Conservation (phyloP, 2,888 invertebrate genomes). For the Eristalinus sepulchralis region DNA sequence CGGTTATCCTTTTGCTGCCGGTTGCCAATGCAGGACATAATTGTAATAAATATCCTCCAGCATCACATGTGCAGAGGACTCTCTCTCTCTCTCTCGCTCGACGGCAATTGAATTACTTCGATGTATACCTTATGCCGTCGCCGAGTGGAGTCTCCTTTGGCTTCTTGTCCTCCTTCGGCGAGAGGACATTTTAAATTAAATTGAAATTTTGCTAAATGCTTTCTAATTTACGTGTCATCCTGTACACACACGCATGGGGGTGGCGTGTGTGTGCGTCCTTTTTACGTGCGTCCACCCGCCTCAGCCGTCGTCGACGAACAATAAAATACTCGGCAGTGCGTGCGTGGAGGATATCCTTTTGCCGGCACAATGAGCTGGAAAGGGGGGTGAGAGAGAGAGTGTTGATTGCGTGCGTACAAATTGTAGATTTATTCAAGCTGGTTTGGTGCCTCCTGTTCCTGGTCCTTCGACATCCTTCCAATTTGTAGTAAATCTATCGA, state of each 20-base stretch:
- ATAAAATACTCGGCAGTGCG: slow-evolving; percentile 65
- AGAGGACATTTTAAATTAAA: slow-evolving; percentile 69
- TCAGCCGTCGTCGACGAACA: slow-evolving; percentile 24
- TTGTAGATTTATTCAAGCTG: slow-evolving; percentile 71
- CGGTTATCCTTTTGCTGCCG: slow-evolving; percentile 62
- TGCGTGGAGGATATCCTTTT: slow-evolving; percentile 66
- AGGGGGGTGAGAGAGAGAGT: slow-evolving; percentile 9
- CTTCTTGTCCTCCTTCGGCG: neutral
- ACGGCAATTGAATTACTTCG: slow-evolving; percentile 64
- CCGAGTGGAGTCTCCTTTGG: neutral
- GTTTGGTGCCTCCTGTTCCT: slow-evolving; percentile 19
- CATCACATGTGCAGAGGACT: slow-evolving; percentile 56
- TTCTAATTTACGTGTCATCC: slow-evolving; percentile 71
- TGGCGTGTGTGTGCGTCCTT: slow-evolving; percentile 18
- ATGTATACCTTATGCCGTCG: slow-evolving; percentile 1
- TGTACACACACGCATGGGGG: neutral
- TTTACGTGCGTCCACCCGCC: slow-evolving; percentile 41
- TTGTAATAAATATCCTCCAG: slow-evolving; percentile 68
- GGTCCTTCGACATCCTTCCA: slow-evolving; percentile 60
- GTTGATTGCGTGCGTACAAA: slow-evolving; percentile 72
- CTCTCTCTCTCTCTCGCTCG: slow-evolving; percentile 12
- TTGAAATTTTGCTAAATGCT: slow-evolving; percentile 69
- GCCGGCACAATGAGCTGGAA: neutral
- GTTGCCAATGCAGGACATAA: slow-evolving; percentile 71
- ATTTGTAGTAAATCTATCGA: slow-evolving; percentile 71